phyloP scores from a whole-genome alignment of 2,888 invertebrate species.

The Andricus curvator region DNA sequence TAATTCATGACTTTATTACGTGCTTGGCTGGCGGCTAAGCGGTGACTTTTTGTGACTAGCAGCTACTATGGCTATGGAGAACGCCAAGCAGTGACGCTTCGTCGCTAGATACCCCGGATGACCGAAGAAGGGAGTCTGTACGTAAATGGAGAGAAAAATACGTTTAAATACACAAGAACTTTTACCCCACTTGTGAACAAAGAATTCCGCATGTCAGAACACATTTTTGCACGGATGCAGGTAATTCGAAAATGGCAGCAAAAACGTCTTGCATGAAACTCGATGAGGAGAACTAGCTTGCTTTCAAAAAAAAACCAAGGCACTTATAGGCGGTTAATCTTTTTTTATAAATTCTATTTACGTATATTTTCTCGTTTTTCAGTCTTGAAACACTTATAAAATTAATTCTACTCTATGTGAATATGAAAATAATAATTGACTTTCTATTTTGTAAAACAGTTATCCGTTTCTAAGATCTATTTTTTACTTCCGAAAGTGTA shows the following conservation, averaged over 20 bases:
- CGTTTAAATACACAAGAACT: slow-evolving; percentile 3
- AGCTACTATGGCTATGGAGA: slow-evolving; percentile 5
- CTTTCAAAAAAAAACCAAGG: background rate
- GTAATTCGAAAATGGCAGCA: background rate
- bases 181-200: slow-evolving; percentile 1
- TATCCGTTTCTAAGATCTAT: too few relatives aligned
- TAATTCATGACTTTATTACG: slow-evolving; percentile 62
- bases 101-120: background rate
- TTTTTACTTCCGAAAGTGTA: too few relatives aligned
- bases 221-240: slow-evolving; percentile 11
- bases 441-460: too few relatives aligned
- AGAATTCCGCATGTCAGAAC: slow-evolving; percentile 14
- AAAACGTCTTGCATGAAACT: background rate
- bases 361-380: too few relatives aligned
- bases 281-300: background rate
- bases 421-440: too few relatives aligned
- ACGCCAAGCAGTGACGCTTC: background rate
- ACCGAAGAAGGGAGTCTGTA: slow-evolving; percentile 33
- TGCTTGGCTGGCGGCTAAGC: slow-evolving; percentile 46
- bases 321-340: too few relatives aligned
- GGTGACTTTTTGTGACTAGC: slow-evolving; percentile 41
- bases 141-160: slow-evolving; percentile 7
- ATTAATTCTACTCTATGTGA: too few relatives aligned
- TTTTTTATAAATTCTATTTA: too few relatives aligned
- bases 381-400: too few relatives aligned